Conservation (phyloP, 2,888 invertebrate species). For the Eurytoma adleriae region DNA sequence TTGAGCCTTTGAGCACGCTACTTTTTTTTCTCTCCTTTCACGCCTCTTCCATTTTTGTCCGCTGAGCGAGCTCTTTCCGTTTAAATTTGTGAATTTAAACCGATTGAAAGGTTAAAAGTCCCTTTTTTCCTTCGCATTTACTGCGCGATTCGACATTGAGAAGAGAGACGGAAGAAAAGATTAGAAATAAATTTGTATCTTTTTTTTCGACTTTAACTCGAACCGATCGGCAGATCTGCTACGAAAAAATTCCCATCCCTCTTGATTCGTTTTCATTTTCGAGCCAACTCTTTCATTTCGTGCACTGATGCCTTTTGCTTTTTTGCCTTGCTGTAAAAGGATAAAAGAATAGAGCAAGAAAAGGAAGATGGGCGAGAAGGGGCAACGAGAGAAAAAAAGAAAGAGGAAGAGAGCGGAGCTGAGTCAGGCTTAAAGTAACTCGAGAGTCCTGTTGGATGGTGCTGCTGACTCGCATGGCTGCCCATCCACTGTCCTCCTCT, state of each 20-base stretch:
- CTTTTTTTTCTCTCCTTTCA: conserved; percentile 18
- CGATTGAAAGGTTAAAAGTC: too few species aligned
- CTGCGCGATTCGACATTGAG: too few species aligned
- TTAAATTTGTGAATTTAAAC: too few species aligned
- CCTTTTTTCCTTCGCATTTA: conserved; percentile 3
- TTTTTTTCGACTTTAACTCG: too few species aligned
- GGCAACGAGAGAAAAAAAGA: conserved; percentile 21
- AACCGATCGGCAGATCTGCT: too few species aligned
- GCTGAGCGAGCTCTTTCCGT: neutral
- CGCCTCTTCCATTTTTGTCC: neutral
- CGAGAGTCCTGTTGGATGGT: conserved; percentile 40
- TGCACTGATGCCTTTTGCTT: conserved; percentile 31
- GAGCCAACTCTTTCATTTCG: conserved; percentile 42
- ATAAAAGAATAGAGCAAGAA: conserved; percentile 7
- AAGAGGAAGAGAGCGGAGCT: conserved; percentile 26
- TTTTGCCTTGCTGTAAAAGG: conserved; percentile 14
- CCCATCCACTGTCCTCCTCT: conserved; percentile 34
- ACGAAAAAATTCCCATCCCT: too few species aligned
- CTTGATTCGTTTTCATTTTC: conserved; percentile 35
- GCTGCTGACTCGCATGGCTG: conserved; percentile 47
- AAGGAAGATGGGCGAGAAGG: neutral
- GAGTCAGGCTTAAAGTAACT: conserved; percentile 51
- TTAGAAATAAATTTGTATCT: neutral
- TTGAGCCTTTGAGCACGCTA: conserved; percentile 15
- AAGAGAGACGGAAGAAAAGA: neutral